Conservation (phyloP, 2,113 vertebrate species). For the Varanus salvator region DNA sequence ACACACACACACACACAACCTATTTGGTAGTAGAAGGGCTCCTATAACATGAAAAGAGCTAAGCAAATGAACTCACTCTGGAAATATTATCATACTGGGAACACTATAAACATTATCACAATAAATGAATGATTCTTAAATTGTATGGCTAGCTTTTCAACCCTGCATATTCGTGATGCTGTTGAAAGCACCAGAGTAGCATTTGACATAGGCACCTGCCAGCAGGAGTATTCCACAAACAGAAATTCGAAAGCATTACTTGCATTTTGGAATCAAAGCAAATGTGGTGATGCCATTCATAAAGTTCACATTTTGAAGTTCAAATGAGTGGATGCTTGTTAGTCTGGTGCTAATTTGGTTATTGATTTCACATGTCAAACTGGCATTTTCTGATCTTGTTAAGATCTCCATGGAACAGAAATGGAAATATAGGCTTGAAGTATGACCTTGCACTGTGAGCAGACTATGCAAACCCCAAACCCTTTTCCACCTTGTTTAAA, state of each 20-base stretch:
- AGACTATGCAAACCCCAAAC: too few relatives aligned
- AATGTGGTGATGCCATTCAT: background rate
- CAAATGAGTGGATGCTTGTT: background rate
- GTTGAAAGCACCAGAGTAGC: background rate
- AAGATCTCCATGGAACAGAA: background rate
- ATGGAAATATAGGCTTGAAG: background rate
- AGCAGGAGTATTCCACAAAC: background rate
- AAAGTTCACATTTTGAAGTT: slow-evolving; percentile 2
- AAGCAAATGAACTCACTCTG: background rate
- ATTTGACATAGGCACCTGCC: background rate
- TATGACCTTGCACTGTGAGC: background rate
- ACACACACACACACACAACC: too few relatives aligned
- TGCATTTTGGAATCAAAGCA: slow-evolving; percentile 8
- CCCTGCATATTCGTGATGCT: background rate
- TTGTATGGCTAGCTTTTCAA: background rate
- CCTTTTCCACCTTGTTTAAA: too few relatives aligned
- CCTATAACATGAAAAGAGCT: background rate
- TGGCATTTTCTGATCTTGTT: background rate
- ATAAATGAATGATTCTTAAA: background rate
- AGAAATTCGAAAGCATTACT: background rate
- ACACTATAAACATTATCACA: background rate
- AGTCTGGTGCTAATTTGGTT: background rate
- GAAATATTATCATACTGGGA: background rate
- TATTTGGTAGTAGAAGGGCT: background rate
- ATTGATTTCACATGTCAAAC: background rate